Evolutionary conservation across 2,888 invertebrate species (phyloP).

Genomic region (Plebejus melissa): DNA sequence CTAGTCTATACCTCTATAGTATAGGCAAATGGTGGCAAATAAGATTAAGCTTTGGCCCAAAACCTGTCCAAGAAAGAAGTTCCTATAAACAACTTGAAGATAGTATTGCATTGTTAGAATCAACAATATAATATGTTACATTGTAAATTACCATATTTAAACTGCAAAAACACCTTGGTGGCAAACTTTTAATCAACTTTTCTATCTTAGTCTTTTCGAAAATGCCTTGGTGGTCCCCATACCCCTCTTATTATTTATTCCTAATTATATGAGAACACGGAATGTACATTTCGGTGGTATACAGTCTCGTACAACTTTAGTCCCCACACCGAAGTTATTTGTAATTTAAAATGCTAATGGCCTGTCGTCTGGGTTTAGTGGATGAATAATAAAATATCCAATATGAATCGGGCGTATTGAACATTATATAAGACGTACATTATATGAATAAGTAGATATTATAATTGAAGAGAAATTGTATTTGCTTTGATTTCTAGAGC

Average conservation of each 20-base stretch:
- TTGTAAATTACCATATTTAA: too few relatives aligned
- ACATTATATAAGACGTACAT: neutral
- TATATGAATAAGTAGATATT: neutral
- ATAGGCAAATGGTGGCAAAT: neutral
- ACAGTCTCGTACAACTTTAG: constrained; percentile 8
- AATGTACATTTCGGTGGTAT: constrained; percentile 20
- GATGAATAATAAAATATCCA: constrained; percentile 66
- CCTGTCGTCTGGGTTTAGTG: constrained; percentile 56
- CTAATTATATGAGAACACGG: constrained; percentile 13
- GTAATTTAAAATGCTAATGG: constrained; percentile 73
- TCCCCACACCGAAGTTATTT: constrained; percentile 33
- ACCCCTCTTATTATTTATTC: neutral
- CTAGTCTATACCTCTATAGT: too few relatives aligned
- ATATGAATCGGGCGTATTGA: constrained; percentile 54
- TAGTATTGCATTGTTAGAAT: too few relatives aligned
- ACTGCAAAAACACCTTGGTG: too few relatives aligned
- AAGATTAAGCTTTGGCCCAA: neutral
- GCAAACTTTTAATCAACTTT: neutral
- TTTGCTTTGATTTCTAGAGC: neutral
- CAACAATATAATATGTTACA: too few relatives aligned
- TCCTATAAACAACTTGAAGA: too few relatives aligned
- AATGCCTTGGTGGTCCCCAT: neutral
- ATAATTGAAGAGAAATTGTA: neutral
- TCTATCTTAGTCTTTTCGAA: neutral
- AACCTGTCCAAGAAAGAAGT: too few relatives aligned